phyloP scores from a whole-genome alignment of 2,797 vertebrate genomes.

The Serranus cabrilla region DNA sequence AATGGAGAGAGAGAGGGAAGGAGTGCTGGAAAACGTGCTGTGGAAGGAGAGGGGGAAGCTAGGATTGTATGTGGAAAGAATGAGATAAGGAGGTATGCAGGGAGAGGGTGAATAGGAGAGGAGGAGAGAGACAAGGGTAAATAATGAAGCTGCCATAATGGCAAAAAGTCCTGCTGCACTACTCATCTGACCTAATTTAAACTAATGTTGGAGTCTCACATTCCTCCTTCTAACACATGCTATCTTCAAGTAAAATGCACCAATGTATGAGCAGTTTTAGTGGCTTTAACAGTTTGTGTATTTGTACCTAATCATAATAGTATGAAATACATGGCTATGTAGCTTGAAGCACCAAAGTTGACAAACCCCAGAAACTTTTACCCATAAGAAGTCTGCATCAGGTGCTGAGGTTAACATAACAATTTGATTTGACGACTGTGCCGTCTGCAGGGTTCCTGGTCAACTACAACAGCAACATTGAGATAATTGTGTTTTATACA shows the following conservation, averaged over 20 bases:
- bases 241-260: neutral
- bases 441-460: too few relatives aligned
- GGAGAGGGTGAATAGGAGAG: conserved; percentile 5
- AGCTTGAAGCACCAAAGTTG: too few relatives aligned
- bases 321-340: too few relatives aligned
- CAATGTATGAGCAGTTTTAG: neutral
- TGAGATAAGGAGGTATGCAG: conserved; percentile 16
- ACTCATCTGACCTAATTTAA: neutral
- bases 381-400: too few relatives aligned
- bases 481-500: too few relatives aligned
- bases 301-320: too few relatives aligned
- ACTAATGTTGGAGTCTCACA: neutral
- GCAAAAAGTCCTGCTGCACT: neutral
- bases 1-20: conserved; percentile 4
- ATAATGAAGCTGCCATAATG: conserved; percentile 29
- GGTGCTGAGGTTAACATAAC: too few relatives aligned
- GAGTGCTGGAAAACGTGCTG: conserved; percentile 8
- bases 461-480: too few relatives aligned
- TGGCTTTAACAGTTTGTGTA: too few relatives aligned
- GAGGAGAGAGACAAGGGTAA: conserved; percentile 9
- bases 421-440: too few relatives aligned
- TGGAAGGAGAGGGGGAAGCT: conserved; percentile 12
- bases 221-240: neutral
- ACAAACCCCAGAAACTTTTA: too few relatives aligned
- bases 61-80: neutral